Percentiles rank a stretch among this genome's conserved stretches.
These are phyloP conservation scores for Galleria mellonella DNA, from an alignment of 1,140 invertebrate genomes.

Conservation along the genomic window DNA sequence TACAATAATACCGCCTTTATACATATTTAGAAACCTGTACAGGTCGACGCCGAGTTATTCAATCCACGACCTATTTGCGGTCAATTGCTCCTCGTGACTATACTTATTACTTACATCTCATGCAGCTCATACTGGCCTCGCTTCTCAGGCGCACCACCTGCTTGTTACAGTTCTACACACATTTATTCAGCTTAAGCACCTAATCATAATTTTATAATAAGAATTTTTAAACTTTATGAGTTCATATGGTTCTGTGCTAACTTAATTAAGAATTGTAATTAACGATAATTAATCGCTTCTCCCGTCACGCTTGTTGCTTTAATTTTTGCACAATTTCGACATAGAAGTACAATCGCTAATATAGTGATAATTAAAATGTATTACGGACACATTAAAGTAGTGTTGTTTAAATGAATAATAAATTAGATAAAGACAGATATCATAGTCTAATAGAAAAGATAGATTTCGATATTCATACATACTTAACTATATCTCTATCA, in stretches of 20 bases:
- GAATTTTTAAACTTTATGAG: no score
- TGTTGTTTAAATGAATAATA: no score
- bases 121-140: no score
- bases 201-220: no score
- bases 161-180: slow-evolving; percentile 12
- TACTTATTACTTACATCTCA: background rate
- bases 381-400: no score
- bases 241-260: slow-evolving; percentile 22
- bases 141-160: slow-evolving; percentile 12
- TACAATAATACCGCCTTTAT: slow-evolving; percentile 52
- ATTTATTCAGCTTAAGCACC: no score
- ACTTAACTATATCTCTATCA: no score
- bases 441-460: no score
- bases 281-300: slow-evolving; percentile 31
- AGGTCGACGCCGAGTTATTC: slow-evolving; percentile 56
- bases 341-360: slow-evolving; percentile 6
- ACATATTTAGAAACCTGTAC: slow-evolving; percentile 68
- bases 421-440: no score
- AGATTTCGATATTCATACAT: no score
- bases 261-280: slow-evolving; percentile 40
- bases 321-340: slow-evolving; percentile 26
- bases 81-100: slow-evolving; percentile 34
- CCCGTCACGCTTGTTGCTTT: slow-evolving; percentile 33
- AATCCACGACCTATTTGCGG: slow-evolving; percentile 69
- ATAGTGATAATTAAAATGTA: no score